phyloP scores from a whole-genome alignment of 2,797 vertebrate species.

The Hapalemur alaotrensis region DNA sequence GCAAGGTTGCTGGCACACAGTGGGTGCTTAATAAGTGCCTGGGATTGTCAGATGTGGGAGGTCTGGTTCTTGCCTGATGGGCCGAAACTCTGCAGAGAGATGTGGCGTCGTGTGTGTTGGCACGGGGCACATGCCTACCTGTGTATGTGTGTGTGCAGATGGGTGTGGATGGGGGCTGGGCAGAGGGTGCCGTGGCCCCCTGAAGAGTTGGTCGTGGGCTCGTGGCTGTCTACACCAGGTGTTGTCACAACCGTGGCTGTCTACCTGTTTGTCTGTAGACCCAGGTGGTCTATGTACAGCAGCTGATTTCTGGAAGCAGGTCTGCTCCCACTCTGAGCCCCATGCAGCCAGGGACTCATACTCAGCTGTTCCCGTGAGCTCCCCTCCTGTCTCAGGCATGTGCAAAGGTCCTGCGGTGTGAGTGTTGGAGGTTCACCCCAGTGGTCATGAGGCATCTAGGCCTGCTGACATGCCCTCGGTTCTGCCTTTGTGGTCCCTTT shows the following conservation, averaged over 20 bases:
- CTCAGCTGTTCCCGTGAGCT: background rate
- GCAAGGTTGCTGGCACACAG: background rate
- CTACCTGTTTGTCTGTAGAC: background rate
- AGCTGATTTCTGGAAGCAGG: background rate
- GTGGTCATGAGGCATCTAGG: background rate
- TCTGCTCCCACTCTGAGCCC: background rate
- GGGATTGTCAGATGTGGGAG: accelerated
- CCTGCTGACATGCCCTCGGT: background rate
- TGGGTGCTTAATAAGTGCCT: background rate
- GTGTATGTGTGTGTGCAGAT: too few relatives aligned
- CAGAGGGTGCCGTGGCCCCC: background rate
- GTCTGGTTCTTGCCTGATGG: accelerated
- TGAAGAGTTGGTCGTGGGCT: background rate
- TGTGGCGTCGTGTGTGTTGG: accelerated
- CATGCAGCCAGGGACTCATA: accelerated
- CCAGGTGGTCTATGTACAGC: background rate
- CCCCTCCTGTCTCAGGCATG: background rate
- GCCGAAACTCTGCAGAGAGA: background rate
- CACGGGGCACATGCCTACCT: too few relatives aligned
- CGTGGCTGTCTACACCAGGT: too few relatives aligned
- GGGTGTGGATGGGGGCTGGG: background rate
- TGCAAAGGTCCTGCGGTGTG: background rate
- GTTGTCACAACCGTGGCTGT: background rate
- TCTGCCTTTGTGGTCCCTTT: background rate
- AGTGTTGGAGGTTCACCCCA: background rate